A percentile compares a stretch with the other conserved stretches of the same genome.
phyloP scores from a whole-genome alignment of 2,888 invertebrate genomes.

The Drosophila pegasa region DNA sequence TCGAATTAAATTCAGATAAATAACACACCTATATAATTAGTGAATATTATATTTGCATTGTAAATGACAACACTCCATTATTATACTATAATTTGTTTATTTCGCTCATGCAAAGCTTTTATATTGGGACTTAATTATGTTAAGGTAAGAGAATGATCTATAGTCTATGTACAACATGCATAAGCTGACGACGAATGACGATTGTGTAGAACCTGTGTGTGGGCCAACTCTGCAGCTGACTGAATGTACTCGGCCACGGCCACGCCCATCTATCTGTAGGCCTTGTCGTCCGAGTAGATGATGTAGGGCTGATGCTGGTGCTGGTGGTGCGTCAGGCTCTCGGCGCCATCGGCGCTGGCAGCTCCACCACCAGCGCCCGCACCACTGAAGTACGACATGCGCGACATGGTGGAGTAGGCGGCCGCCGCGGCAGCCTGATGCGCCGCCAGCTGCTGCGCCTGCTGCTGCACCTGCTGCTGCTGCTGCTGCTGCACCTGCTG shows the following conservation, averaged over 20 bases:
- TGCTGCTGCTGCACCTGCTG: conserved; percentile 49
- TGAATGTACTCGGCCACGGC: conserved; percentile 31
- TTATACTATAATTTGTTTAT: conserved; percentile 70
- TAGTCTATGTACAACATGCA: conserved; percentile 72
- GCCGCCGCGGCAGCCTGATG: conserved; percentile 67
- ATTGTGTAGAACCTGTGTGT: conserved; percentile 25
- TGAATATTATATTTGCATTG: too few relatives aligned
- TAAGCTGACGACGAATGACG: conserved; percentile 68
- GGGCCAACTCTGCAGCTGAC: conserved; percentile 45
- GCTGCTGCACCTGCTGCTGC: conserved; percentile 56
- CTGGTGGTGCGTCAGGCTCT: conserved; percentile 75
- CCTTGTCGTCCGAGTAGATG: conserved; percentile 85
- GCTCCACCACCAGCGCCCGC: conserved; percentile 57
- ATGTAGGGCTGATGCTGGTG: conserved; percentile 83
- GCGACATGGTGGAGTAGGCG: conserved; percentile 88
- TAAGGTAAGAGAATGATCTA: conserved; percentile 67
- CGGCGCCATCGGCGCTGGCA: conserved; percentile 83
- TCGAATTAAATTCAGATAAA: too few relatives aligned
- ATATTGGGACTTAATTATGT: conserved; percentile 64
- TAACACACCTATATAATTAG: too few relatives aligned
- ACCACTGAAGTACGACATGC: conserved; percentile 86
- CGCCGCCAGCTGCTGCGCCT: conserved; percentile 44
- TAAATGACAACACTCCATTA: conserved; percentile 6
- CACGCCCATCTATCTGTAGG: conserved; percentile 85
- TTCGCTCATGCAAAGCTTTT: conserved; percentile 51